Evolutionary conservation across 2,797 vertebrate species (phyloP).

Genomic region (Cuculus canorus): DNA sequence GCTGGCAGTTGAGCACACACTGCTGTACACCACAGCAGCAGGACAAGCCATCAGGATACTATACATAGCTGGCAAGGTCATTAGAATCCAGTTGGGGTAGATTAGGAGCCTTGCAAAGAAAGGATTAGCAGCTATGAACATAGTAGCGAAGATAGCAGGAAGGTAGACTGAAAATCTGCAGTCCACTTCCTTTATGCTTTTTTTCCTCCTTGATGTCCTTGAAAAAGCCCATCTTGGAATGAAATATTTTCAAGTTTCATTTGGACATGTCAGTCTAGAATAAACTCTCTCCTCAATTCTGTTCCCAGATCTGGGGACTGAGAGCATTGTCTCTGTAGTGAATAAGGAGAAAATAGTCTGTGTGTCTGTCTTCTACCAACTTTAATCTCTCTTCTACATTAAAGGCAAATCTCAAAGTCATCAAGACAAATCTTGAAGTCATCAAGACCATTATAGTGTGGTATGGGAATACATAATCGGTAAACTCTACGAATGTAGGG

Average conservation of each 20-base stretch:
- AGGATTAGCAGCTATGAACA: conserved; percentile 36
- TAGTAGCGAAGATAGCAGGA: neutral
- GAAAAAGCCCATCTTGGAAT: neutral
- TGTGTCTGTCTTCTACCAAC: neutral
- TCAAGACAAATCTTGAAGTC: neutral
- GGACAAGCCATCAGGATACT: conserved; percentile 32
- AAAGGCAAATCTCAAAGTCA: neutral
- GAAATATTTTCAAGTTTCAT: neutral
- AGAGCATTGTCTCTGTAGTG: neutral
- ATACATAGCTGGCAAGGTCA: conserved; percentile 28
- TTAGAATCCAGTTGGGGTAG: conserved; percentile 49
- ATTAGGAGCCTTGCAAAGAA: conserved; percentile 42
- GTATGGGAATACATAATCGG: neutral
- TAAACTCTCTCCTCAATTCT: neutral
- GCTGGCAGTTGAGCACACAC: conserved; percentile 36
- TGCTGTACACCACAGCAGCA: conserved; percentile 45
- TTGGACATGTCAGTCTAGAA: neutral
- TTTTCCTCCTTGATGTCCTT: neutral
- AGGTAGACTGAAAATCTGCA: neutral
- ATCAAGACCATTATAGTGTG: neutral
- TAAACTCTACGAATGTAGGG: neutral
- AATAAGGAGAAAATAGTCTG: neutral
- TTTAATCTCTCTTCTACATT: neutral
- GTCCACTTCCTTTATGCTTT: neutral
- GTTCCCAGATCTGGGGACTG: neutral